Evolutionary conservation across 1,140 invertebrate genomes (phyloP).

Genomic region (Pentalonia nigronervosa): DNA sequence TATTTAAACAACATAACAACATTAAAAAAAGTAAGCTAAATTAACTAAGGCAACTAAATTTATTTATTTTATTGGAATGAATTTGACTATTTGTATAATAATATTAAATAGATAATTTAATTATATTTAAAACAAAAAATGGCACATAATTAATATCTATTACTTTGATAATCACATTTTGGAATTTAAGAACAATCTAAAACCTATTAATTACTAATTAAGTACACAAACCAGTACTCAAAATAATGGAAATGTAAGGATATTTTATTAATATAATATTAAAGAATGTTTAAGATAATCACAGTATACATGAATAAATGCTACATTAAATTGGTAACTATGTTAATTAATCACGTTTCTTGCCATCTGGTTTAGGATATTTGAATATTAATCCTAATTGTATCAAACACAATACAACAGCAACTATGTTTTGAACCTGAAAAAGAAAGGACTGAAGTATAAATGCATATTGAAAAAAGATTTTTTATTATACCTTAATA

Average conservation of each 20-base stretch:
- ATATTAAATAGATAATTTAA: not conserved
- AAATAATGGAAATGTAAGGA: conserved; percentile 10
- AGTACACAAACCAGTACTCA: not conserved
- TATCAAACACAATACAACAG: conserved; percentile 68
- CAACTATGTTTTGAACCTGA: conserved; percentile 76
- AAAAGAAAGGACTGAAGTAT: conserved; percentile 3
- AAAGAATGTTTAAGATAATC: not conserved
- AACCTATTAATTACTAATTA: not conserved
- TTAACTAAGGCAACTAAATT: not conserved
- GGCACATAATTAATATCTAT: not conserved
- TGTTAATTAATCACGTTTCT: conserved; percentile 35
- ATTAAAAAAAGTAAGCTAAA: not conserved
- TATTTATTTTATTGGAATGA: conserved; percentile 33
- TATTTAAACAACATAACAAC: not conserved
- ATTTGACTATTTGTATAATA: not conserved
- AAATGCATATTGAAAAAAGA: conserved; percentile 61
- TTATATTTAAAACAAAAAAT: not conserved
- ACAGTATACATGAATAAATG: conserved; percentile 7
- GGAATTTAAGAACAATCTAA: not conserved
- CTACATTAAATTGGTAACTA: not conserved
- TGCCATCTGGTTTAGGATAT: conserved; percentile 66
- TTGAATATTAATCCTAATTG: conserved; percentile 74
- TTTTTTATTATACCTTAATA: conserved; percentile 71
- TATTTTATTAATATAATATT: conserved; percentile 3
- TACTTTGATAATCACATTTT: conserved; percentile 2